These are phyloP conservation scores for Lamprologus tigripictilis DNA, from an alignment of 2,113 vertebrate genomes.

Conservation along the genomic window DNA sequence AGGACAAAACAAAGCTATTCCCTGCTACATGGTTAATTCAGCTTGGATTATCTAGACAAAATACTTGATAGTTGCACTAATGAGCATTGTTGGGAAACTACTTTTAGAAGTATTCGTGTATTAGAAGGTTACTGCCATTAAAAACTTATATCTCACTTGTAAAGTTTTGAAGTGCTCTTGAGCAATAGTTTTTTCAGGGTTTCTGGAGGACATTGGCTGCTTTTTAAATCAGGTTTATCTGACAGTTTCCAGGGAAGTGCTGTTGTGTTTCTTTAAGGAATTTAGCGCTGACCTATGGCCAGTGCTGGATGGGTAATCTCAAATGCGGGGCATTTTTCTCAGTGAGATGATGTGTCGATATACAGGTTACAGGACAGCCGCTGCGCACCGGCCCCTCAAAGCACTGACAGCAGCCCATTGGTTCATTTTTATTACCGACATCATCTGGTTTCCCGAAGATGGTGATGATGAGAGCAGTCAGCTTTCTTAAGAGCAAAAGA, in stretches of 20 bases:
- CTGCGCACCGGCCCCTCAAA: not conserved
- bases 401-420: not conserved
- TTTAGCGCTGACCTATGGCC: not conserved
- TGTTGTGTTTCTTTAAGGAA: not conserved
- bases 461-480: not conserved
- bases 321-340: not conserved
- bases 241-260: not conserved
- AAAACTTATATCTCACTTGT: not conserved
- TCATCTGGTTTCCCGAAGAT: rapidly evolving
- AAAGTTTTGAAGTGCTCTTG: not conserved
- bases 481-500: not conserved
- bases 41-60: not conserved
- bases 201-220: not conserved
- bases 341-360: not conserved
- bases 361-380: not conserved
- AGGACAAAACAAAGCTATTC: not conserved
- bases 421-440: not conserved
- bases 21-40: not conserved
- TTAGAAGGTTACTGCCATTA: not conserved
- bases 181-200: not conserved
- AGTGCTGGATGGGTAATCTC: rapidly evolving
- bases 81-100: not conserved
- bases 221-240: not conserved
- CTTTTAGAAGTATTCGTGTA: not conserved
- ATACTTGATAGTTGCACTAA: not conserved